phyloP scores from a whole-genome alignment of 1,140 invertebrate genomes.

The Platorchestia sp. region DNA sequence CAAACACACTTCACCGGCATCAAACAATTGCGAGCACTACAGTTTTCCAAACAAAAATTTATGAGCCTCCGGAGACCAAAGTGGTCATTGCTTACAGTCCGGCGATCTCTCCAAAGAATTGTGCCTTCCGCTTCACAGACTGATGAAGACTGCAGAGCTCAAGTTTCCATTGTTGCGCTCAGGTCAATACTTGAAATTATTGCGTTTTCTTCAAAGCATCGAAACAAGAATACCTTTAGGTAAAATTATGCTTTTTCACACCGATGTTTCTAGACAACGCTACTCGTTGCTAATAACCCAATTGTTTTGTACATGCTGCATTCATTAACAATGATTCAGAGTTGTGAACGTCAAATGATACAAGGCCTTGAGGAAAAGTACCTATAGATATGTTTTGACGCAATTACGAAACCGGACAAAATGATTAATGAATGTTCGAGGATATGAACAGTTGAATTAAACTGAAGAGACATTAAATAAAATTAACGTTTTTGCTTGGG shows the following conservation, averaged over 20 bases:
- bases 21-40: not conserved
- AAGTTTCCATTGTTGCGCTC: not conserved
- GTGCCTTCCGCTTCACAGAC: not conserved
- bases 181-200: not conserved
- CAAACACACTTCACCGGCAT: not conserved
- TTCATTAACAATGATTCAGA: not conserved
- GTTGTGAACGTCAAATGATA: not conserved
- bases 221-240: not conserved
- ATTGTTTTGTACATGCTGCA: not conserved
- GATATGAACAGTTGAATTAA: not conserved
- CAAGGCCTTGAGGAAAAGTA: not conserved
- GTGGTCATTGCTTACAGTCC: constrained; percentile 39
- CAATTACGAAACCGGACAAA: not conserved
- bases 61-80: not conserved
- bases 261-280: not conserved
- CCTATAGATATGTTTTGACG: not conserved
- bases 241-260: not conserved
- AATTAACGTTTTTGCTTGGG: not conserved
- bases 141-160: not conserved
- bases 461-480: too few species aligned
- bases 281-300: not conserved
- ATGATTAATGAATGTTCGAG: not conserved
- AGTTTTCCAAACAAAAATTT: constrained; percentile 26
- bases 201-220: not conserved
- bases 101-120: not conserved